Conservation (phyloP, 2,113 vertebrate species). For the Pimephales promelas region DNA sequence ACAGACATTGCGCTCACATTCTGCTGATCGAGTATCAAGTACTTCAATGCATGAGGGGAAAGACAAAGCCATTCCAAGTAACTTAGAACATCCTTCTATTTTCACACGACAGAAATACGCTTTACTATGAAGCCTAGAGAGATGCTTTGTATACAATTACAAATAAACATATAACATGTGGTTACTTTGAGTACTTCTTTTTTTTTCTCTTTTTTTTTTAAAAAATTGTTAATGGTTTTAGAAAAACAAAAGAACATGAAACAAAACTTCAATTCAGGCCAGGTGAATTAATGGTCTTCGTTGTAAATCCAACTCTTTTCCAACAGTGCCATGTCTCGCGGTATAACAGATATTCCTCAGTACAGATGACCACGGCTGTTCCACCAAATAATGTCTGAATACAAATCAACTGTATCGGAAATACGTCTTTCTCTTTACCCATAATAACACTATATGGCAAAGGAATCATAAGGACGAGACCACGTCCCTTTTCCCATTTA, state of each 20-base stretch:
- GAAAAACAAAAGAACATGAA: conserved; percentile 65
- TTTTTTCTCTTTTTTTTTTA: conserved; percentile 44
- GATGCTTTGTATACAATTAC: conserved; percentile 82
- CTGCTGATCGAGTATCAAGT: conserved; percentile 56
- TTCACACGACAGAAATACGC: conserved; percentile 80
- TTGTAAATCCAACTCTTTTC: conserved; percentile 66
- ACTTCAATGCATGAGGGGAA: conserved; percentile 69
- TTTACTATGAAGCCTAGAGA: conserved; percentile 85
- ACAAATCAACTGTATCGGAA: conserved; percentile 76
- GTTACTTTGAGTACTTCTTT: conserved; percentile 65
- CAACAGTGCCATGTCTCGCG: conserved; percentile 58
- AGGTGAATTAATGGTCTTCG: conserved; percentile 82
- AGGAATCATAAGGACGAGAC: conserved; percentile 76
- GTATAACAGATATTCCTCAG: conserved; percentile 53
- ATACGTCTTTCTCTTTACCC: conserved; percentile 80
- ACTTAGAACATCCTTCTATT: conserved; percentile 77
- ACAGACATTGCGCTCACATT: conserved; percentile 76
- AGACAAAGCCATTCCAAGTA: conserved; percentile 83
- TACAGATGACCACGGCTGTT: conserved; percentile 71
- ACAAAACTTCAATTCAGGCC: conserved; percentile 76
- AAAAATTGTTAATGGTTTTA: conserved; percentile 55
- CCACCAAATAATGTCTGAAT: conserved; percentile 70
- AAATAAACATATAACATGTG: conserved; percentile 75
- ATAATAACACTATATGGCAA: conserved; percentile 91
- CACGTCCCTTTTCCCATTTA: conserved; percentile 81